Conservation (phyloP, 2,797 vertebrate genomes). For the Rousettus madagascariensis region DNA sequence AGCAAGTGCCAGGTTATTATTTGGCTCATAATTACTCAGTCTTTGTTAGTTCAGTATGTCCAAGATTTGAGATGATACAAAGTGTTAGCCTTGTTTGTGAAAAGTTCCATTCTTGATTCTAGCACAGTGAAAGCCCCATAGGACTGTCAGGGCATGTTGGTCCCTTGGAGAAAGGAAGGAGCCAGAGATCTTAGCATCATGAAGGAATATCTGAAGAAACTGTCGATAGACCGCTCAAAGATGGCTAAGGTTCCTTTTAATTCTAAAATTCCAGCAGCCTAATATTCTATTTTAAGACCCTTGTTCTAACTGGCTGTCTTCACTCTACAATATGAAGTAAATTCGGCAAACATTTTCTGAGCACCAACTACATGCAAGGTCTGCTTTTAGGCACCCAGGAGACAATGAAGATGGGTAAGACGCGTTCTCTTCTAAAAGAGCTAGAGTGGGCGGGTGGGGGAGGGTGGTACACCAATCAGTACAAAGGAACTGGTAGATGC, state of each 20-base stretch:
- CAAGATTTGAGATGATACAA: slow-evolving; percentile 51
- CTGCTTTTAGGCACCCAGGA: not conserved
- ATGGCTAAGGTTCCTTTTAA: not conserved
- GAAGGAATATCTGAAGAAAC: not conserved
- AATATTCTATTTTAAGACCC: not conserved
- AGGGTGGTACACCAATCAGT: not conserved
- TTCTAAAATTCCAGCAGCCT: not conserved
- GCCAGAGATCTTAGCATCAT: not conserved
- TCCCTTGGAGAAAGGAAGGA: not conserved
- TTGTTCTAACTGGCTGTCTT: not conserved
- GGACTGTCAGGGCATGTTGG: not conserved
- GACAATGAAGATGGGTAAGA: not conserved
- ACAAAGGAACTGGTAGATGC: not conserved
- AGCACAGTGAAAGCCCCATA: not conserved
- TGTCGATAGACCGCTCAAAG: not conserved
- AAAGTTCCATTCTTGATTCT: not conserved
- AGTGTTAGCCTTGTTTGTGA: slow-evolving; percentile 14
- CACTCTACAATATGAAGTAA: not conserved
- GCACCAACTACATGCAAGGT: not conserved
- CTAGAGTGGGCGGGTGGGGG: no score
- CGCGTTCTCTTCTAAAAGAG: not conserved
- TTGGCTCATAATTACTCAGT: slow-evolving; percentile 53
- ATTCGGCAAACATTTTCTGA: not conserved
- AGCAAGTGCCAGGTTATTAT: slow-evolving; percentile 52
- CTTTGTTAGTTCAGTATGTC: slow-evolving; percentile 41